Base-by-base conservation (phyloP, 2,888 invertebrate genomes). In the Rhagonycha lutea region DNA sequence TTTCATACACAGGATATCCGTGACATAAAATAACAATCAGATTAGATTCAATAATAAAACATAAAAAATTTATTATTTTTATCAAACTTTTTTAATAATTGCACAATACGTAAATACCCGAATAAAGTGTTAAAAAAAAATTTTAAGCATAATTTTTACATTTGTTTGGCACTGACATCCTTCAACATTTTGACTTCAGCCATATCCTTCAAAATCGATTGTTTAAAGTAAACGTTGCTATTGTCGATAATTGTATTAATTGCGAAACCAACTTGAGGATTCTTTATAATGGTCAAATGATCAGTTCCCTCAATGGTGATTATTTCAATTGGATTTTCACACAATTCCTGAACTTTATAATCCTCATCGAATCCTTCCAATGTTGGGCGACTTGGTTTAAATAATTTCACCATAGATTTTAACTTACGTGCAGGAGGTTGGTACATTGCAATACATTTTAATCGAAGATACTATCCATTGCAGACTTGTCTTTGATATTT, bases 231-330 rank as follows among this genome's bases (percentile, higher is more conserved):
- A 11, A 47, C 26, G 11, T 28, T 68, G 14, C 60, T 74, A 12
- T 71, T 71, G 14, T 69, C 70, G 5, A 77, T 47, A 10, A 77
- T 69, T 3, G 60, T 68, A 78, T 92, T 92, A 29, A 94, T 91
- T n/a, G 92, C 88, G 76, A 91, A 89, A 0, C 92, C 90, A 69
- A 92, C 87, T 80, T 91, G 91, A 69, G 90, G 89, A 82, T 92
- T 93, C 12, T 94, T 92, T 80, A 95, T 83, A 82, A 95, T 93
- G 61, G 91, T 91, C 0, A 90, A 85, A 82, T 95, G 95, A 83
- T 93, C 93, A 2, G n/a, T 47, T 10, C 95, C 95, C 82, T 94
- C 93, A n/a, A 94, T 88, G 68, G 89, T 90, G 81, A 91, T 90
- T 0, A 94, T 88, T 0, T 89, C 89, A 0, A 94, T 89, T 3